Evolutionary conservation across 2,888 invertebrate species (phyloP), one percentile per base, ranked within the genome.

Genomic region (Achlya flavicornis): DNA sequence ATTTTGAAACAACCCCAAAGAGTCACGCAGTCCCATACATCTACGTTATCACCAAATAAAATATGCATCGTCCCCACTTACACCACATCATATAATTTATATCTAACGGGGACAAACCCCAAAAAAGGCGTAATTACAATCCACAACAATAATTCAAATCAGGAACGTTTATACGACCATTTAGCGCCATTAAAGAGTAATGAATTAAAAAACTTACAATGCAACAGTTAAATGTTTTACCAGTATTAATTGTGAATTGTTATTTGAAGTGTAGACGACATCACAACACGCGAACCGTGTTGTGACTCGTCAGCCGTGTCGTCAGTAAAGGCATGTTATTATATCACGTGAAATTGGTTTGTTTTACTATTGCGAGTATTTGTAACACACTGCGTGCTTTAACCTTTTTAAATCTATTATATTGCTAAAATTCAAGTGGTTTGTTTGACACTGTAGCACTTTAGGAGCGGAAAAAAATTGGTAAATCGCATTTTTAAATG

Each of bases 131-230:
- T 71, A 71, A 72, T 68, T 75, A 71, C 65, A 64, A 26, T 64
- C 60, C 63, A 63, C 66, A 64, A 65, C 63, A 73, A 83, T 84
- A 83, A 87, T 87, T 89, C 85, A 85, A 87, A 90, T 89, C 87
- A 86, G 82, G 86, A 83, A 87, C 80, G 80, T 84, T 84, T 88
- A 90, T 88, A 89, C 88, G 88, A 86, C 86, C 84, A 86, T 91
- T 91, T 86, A 84, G 71, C 77, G 76, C 80, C 80, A 85, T 90
- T 88, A 89, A 84, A 83, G 80, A 72, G 83, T 85, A 88, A 90
- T 90, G 87, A 89, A 90, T 90, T 87, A 84, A 84, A 89, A 88
- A 84, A 80, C 83, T 53, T 80, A 80, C 82, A 80, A 78, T 81
- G 75, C 73, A 83, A 78, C 75, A 77, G 76, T 80, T 83, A 77